phyloP scores from a whole-genome alignment of 2,888 invertebrate genomes.

The Andrena bicolor region DNA sequence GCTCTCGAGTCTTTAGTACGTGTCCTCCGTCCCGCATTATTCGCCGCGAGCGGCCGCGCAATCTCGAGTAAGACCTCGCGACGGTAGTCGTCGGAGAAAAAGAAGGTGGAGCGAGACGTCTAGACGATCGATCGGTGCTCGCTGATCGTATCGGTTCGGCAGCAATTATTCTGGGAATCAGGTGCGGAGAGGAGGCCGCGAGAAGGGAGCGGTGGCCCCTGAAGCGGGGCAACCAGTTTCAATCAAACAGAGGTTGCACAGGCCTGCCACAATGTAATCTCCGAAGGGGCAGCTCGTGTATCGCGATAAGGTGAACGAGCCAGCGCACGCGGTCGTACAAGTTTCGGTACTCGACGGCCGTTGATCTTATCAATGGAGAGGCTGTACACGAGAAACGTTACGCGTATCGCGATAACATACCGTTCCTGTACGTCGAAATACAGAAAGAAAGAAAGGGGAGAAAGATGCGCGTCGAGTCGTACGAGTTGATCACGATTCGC shows the following conservation, averaged over 20 bases:
- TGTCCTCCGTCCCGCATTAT: no score
- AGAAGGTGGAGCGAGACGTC: not conserved
- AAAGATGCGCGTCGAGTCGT: not conserved
- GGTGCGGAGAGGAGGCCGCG: conserved; percentile 17
- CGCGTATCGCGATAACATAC: conserved; percentile 26
- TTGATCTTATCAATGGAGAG: conserved; percentile 45
- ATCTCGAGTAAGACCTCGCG: not conserved
- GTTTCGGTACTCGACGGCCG: conserved; percentile 13
- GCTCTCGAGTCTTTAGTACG: no score
- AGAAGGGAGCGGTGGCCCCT: not conserved
- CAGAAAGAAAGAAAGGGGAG: not conserved
- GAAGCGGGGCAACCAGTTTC: conserved; percentile 14
- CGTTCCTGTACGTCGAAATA: not conserved
- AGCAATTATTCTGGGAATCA: conserved; percentile 47
- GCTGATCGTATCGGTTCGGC: conserved; percentile 29
- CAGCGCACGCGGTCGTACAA: not conserved
- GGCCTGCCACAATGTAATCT: conserved; percentile 24
- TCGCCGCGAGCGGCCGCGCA: not conserved
- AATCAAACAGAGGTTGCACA: conserved; percentile 14
- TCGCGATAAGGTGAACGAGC: conserved; percentile 33
- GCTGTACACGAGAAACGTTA: conserved; percentile 43
- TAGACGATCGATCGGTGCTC: conserved; percentile 2
- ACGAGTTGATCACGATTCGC: conserved; percentile 6
- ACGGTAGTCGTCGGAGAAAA: not conserved
- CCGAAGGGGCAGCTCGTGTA: conserved; percentile 31